Evolutionary conservation across 2,113 vertebrate genomes (phyloP), one percentile per base, ranked within the genome.

Genomic region (Eulacestoma nigropectus): DNA sequence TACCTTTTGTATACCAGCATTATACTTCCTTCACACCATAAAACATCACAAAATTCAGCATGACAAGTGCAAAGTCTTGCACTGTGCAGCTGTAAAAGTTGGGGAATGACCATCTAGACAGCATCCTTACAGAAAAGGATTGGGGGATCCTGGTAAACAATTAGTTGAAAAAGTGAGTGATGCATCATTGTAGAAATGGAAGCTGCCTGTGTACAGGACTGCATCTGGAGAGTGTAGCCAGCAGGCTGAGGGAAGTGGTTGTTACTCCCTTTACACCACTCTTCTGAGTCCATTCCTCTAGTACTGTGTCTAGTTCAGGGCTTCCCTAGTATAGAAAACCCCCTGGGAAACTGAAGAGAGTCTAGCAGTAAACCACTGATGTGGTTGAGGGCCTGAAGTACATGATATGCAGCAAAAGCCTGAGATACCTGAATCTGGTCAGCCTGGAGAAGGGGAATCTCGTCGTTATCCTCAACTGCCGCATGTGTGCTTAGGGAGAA

Each of bases 361-460:
- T 55, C n/a, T 73, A 29, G 32, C 23, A 57, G 42, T 69, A 63
- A 55, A 26, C 7, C 25, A 39, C 17, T 55, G 35, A 14, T 4
- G 7, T 52, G 25, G 4, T 0, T 52, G 41, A 50, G 44, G 52
- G 27, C 56, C 27, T 68, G 39, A 67, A 62, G 23, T 14, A 30
- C 0, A 0, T 11, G 8, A 44, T 49, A 5, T 12, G 27, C 27
- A 19, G 7, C 35, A 67, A 56, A 44, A 85, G n/a, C 16, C 37
- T 56, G 59, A 33, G 39, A 27, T 50, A 22, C 16, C 32, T 57
- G 75, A 4, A 21, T 50, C 27, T 42, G 6, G 10, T 50, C 41
- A 60, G 70, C 35, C 47, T 50, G 44, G 37, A 82, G 53, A 39
- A 72, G 33, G 39, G 39, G 15, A 53, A n/a, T 47, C 23, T 62